These are phyloP conservation scores for Stegastes partitus DNA, from an alignment of 2,113 vertebrate species.

Conservation along the genomic window DNA sequence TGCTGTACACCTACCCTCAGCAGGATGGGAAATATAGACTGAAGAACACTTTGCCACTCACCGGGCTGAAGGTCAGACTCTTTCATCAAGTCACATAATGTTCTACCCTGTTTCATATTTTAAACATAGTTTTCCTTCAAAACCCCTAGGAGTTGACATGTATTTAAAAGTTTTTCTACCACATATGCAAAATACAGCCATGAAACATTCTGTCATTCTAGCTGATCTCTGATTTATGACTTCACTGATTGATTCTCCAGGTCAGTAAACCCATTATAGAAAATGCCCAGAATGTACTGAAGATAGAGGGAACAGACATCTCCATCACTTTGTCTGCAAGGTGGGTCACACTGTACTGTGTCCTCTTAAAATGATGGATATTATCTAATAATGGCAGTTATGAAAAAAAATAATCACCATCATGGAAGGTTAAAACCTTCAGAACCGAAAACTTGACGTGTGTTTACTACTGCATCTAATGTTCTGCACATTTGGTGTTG, in stretches of 20 bases:
- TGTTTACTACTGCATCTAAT: not conserved
- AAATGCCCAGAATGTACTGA: conserved; percentile 89
- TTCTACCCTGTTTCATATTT: not conserved
- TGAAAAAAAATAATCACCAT: not conserved
- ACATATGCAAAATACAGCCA: too few species aligned
- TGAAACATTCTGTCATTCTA: not conserved
- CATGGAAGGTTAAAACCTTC: not conserved
- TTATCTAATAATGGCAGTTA: not conserved
- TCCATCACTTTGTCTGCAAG: conserved; percentile 93
- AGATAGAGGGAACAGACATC: conserved; percentile 89
- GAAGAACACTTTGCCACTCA: conserved; percentile 90
- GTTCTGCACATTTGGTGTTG: not conserved
- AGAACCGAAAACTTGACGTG: not conserved
- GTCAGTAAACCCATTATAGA: conserved; percentile 91
- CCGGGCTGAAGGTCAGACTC: conserved; percentile 90
- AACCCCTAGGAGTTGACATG: not conserved
- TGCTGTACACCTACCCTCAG: conserved; percentile 96
- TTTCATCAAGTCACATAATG: not conserved
- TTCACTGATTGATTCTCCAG: conserved; percentile 76
- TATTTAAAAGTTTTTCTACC: not conserved
- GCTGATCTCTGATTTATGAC: conserved; percentile 1
- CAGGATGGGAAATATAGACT: conserved; percentile 96
- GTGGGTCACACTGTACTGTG: conserved; percentile 76
- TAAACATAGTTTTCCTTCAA: not conserved
- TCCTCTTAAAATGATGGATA: not conserved